Conservation (phyloP, 2,888 invertebrate genomes). For the Periphyllus acericola region DNA sequence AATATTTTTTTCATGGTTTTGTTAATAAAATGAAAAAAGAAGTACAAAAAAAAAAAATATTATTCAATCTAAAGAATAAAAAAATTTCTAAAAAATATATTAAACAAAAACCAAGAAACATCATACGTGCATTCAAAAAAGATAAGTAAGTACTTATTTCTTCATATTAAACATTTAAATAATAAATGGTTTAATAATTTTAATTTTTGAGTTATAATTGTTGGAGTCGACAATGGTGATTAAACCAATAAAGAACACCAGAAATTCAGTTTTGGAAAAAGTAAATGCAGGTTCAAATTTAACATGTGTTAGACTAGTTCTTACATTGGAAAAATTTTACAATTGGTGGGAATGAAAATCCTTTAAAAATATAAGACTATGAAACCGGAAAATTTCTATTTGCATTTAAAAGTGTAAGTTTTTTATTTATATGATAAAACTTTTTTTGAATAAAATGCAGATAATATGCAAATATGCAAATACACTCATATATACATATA, state of each 20-base stretch:
- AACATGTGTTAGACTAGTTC: slow-evolving; percentile 75
- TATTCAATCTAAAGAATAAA: slow-evolving; percentile 16
- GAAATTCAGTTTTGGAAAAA: neutral
- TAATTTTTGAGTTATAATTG: slow-evolving; percentile 13
- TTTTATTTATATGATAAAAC: neutral
- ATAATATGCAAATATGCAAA: no score
- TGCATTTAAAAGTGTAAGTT: slow-evolving; percentile 74
- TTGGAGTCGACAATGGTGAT: neutral
- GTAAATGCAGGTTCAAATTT: slow-evolving; percentile 74
- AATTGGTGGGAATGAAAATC: slow-evolving; percentile 90
- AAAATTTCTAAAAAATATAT: neutral
- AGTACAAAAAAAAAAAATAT: slow-evolving; percentile 9
- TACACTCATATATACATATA: no score
- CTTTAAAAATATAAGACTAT: slow-evolving; percentile 86
- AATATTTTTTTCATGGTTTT: no score
- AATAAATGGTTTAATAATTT: neutral
- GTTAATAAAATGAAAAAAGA: no score
- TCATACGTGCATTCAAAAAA: slow-evolving; percentile 27
- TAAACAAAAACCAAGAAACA: neutral
- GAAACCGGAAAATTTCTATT: slow-evolving; percentile 69
- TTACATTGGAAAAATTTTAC: slow-evolving; percentile 75
- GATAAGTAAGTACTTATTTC: slow-evolving; percentile 17
- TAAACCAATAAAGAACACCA: neutral
- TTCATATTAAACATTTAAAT: neutral
- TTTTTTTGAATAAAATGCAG: neutral